Conservation (phyloP, 2,888 invertebrate genomes). For the Nesidiocoris tenuis region DNA sequence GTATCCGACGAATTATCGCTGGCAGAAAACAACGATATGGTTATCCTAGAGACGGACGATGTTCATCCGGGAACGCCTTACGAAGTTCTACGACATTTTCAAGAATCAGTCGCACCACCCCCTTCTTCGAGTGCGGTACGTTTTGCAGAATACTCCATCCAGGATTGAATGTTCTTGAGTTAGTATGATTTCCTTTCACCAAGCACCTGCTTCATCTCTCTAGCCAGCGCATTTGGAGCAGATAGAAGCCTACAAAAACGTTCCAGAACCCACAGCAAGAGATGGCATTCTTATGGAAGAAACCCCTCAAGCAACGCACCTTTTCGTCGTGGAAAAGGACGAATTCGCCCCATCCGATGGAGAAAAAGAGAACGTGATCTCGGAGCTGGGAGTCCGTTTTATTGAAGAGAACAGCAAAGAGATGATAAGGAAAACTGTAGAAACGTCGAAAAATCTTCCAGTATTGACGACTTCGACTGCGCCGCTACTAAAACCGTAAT, state of each 20-base stretch:
- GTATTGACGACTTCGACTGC: background rate
- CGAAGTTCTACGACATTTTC: conserved; percentile 25
- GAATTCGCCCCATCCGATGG: background rate
- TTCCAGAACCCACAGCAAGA: background rate
- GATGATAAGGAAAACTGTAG: background rate
- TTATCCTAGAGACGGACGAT: conserved; percentile 22
- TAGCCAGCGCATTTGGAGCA: background rate
- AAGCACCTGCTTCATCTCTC: background rate
- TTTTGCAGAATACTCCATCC: no score
- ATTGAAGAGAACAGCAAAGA: no score
- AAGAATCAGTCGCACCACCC: background rate
- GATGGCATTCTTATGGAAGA: background rate
- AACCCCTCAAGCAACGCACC: background rate
- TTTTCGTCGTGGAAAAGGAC: background rate
- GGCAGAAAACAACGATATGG: conserved; percentile 23
- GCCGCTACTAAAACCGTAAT: background rate
- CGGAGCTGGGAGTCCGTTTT: no score
- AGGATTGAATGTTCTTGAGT: no score
- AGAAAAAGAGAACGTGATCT: background rate
- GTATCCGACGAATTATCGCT: conserved; percentile 17
- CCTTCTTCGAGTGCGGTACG: background rate
- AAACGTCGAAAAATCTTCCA: background rate
- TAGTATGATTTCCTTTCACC: no score
- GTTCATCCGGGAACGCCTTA: conserved; percentile 35
- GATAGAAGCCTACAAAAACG: background rate